Evolutionary conservation across 2,113 vertebrate genomes (phyloP), one percentile per base, ranked within the genome.

Genomic region (Oryzias melastigma): DNA sequence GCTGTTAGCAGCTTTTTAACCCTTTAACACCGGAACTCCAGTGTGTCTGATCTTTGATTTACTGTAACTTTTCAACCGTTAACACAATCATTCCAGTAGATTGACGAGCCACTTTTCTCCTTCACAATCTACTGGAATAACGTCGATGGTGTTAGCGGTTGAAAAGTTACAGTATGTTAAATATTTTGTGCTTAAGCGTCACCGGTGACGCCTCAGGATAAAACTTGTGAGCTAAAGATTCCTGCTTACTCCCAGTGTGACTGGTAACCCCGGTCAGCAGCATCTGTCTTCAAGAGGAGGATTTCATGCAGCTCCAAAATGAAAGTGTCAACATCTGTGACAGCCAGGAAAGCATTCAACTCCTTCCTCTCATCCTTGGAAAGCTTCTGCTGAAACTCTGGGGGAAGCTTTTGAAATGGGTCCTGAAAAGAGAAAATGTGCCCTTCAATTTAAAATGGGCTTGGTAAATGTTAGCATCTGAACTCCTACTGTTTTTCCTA

Each of bases 291-390:
- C 65, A 92, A 82, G 41, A 88, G 75, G 25, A 92, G 87, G 10
- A 92, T 80, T 54, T 92, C 91, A 65, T 92, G 89, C 52, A 92
- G 83, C 72, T 92, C 91, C 79, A 85, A 20, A 48, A 58, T 43
- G 51, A 92, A 90, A 1, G 63, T 6, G 5, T 88, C 75, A 0
- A 85, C 69, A 5, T 92, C 87, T 1, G 89, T 90, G 54, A 25
- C 20, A 0, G 75, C 27, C 2, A 92, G 75, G 72, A 91, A 91
- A 5, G 14, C 59, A 52, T 70, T 87, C 65, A 91, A 45, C 1
- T 51, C 71, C 16, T 20, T 79, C 58, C 52, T 48, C 48, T 81
- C 53, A 1, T 85, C 67, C 14, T 66, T 65, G 0, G 68, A 64
- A 52, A 92, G 74, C 51, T 56, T 72, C 57, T 84, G 20, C 62